A percentile compares a stretch with the other conserved stretches of the same genome.
Conservation (phyloP, 2,888 invertebrate species). For the Rhagophthalmus giganteus region DNA sequence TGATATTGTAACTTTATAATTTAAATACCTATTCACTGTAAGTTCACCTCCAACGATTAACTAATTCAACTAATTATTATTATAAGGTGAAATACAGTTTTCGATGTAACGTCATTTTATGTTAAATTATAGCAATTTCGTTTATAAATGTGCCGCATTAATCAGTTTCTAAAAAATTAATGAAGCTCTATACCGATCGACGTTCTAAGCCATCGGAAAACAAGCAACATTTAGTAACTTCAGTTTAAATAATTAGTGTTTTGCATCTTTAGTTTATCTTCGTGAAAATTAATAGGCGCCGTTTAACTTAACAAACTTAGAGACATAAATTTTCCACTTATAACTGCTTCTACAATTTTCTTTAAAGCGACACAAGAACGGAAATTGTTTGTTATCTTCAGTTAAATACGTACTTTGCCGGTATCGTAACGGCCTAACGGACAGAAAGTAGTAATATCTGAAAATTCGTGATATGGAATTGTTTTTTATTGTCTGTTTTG, state of each 20-base stretch:
- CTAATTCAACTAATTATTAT: no score
- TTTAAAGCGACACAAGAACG: background rate
- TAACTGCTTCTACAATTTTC: conserved; percentile 2
- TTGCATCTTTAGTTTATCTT: conserved; percentile 3
- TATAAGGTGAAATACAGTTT: no score
- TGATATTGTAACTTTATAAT: no score
- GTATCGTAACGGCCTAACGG: no score
- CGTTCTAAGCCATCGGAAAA: background rate
- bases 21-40: no score
- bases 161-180: background rate
- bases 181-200: background rate
- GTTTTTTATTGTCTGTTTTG: conserved; percentile 5
- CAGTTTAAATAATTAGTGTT: conserved; percentile 2
- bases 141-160: background rate
- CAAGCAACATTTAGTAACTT: background rate
- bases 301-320: conserved; percentile 3
- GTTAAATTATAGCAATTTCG: no score
- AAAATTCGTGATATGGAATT: background rate
- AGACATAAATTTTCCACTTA: conserved; percentile 3
- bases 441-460: background rate
- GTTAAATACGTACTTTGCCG: background rate
- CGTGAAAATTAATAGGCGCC: conserved; percentile 1
- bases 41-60: no score
- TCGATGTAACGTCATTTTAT: no score
- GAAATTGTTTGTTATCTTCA: background rate